These are phyloP conservation scores for Caenorhabditis sp. DNA, from an alignment of 2,888 invertebrate genomes.

Conservation along the genomic window DNA sequence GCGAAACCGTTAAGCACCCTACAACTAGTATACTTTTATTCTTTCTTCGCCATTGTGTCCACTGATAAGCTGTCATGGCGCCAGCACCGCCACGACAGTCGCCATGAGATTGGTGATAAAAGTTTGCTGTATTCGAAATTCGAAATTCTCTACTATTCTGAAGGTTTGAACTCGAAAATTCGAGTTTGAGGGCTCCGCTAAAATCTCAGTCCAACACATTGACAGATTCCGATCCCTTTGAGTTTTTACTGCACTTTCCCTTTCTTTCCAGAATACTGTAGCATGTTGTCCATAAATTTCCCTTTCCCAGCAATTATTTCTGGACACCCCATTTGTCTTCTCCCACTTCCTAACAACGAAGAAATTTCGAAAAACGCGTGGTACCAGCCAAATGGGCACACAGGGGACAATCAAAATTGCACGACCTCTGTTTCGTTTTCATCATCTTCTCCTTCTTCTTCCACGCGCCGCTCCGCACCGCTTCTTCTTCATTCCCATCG, in stretches of 20 bases:
- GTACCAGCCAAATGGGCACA: slow-evolving; percentile 57
- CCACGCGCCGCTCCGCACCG: slow-evolving; percentile 28
- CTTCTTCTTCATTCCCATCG: slow-evolving; percentile 31
- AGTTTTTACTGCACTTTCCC: too few relatives aligned
- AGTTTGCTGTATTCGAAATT: background rate
- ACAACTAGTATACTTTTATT: background rate
- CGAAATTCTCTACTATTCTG: background rate
- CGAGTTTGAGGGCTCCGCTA: too few relatives aligned
- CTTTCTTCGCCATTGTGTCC: slow-evolving; percentile 35
- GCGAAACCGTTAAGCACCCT: background rate
- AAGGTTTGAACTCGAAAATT: too few relatives aligned
- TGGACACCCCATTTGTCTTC: background rate
- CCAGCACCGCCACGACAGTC: slow-evolving; percentile 32
- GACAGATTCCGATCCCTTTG: too few relatives aligned
- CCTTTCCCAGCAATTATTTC: slow-evolving; percentile 3
- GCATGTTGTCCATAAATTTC: slow-evolving; percentile 11
- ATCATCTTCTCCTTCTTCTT: slow-evolving; percentile 5
- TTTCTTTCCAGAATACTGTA: too few relatives aligned
- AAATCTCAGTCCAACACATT: too few relatives aligned
- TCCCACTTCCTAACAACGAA: slow-evolving; percentile 17
- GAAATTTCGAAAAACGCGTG: slow-evolving; percentile 43
- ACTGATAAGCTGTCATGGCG: slow-evolving; percentile 43
- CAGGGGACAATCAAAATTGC: slow-evolving; percentile 64
- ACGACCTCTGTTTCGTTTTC: slow-evolving; percentile 51
- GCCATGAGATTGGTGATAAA: slow-evolving; percentile 27